phyloP scores from a whole-genome alignment of 2,113 vertebrate genomes.

The Pollachius pollachius region DNA sequence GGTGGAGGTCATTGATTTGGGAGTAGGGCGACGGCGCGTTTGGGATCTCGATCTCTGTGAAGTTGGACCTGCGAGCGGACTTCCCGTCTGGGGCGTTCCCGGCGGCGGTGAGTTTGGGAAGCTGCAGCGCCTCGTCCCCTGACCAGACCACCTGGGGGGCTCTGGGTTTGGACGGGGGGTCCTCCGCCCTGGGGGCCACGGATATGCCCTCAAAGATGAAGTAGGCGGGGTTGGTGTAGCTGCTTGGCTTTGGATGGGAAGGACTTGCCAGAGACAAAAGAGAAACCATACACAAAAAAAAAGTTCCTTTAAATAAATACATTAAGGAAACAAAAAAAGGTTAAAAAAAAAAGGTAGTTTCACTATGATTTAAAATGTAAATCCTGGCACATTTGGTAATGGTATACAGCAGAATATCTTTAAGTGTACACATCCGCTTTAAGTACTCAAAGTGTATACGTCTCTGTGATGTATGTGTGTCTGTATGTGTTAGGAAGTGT shows the following conservation, averaged over 20 bases:
- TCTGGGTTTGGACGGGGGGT: conserved; percentile 38
- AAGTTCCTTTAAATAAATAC: too few relatives aligned
- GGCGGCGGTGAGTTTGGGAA: conserved; percentile 62
- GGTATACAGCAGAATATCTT: too few relatives aligned
- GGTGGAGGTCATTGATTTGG: conserved; percentile 45
- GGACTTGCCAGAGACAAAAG: conserved; percentile 64
- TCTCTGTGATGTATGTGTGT: too few relatives aligned
- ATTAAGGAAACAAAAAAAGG: too few relatives aligned
- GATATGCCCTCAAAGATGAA: conserved; percentile 83
- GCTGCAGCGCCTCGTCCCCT: conserved; percentile 69
- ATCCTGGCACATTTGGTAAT: too few relatives aligned
- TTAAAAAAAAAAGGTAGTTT: too few relatives aligned
- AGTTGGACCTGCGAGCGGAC: conserved; percentile 68
- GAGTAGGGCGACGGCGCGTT: conserved; percentile 58
- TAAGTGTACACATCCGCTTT: too few relatives aligned
- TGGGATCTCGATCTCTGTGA: conserved; percentile 81
- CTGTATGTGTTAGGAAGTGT: not conserved
- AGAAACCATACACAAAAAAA: too few relatives aligned
- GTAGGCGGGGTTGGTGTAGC: conserved; percentile 87
- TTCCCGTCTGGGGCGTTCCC: conserved; percentile 51
- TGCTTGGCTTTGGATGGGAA: conserved; percentile 52
- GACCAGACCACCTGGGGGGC: conserved; percentile 66
- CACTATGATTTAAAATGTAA: too few relatives aligned
- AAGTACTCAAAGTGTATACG: too few relatives aligned
- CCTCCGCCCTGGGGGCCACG: conserved; percentile 37